Conservation (phyloP, 2,797 vertebrate genomes). For the Geotria australis region DNA sequence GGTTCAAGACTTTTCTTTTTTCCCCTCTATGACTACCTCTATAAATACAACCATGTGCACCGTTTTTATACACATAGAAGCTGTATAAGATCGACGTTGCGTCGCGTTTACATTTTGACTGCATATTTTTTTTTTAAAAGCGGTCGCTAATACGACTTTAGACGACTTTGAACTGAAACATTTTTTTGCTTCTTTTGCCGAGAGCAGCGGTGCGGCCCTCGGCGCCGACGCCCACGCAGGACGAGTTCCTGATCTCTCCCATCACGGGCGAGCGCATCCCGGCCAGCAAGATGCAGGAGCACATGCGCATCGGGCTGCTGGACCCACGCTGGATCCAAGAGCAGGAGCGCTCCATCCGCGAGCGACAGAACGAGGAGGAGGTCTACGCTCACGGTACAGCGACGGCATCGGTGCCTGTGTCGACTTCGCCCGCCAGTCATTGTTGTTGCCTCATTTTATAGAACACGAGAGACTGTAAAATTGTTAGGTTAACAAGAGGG, state of each 20-base stretch:
- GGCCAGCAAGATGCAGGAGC: slow-evolving; percentile 97
- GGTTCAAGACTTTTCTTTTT: background rate
- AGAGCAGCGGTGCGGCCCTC: slow-evolving; percentile 40
- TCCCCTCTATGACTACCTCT: background rate
- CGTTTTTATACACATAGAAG: background rate
- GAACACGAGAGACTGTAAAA: too few species aligned
- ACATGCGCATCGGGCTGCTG: slow-evolving; percentile 89
- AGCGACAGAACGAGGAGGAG: slow-evolving; percentile 83
- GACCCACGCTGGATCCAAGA: slow-evolving; percentile 94
- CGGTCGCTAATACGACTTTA: too few species aligned
- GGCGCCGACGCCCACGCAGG: slow-evolving; percentile 19
- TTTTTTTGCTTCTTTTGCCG: too few species aligned
- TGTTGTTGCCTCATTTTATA: too few species aligned
- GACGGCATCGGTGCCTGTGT: too few species aligned
- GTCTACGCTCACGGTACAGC: slow-evolving; percentile 65
- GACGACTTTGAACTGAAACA: too few species aligned
- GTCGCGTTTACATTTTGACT: background rate
- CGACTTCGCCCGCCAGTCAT: too few species aligned
- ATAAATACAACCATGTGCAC: too few species aligned
- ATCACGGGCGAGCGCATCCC: slow-evolving; percentile 93
- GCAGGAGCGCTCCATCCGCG: slow-evolving; percentile 63
- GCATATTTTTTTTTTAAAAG: background rate
- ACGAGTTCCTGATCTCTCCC: slow-evolving; percentile 86
- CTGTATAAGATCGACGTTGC: background rate
- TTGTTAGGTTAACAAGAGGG: too few species aligned